phyloP scores from a whole-genome alignment of 2,113 vertebrate genomes.

The Pseudolaguvia tuberculata region DNA sequence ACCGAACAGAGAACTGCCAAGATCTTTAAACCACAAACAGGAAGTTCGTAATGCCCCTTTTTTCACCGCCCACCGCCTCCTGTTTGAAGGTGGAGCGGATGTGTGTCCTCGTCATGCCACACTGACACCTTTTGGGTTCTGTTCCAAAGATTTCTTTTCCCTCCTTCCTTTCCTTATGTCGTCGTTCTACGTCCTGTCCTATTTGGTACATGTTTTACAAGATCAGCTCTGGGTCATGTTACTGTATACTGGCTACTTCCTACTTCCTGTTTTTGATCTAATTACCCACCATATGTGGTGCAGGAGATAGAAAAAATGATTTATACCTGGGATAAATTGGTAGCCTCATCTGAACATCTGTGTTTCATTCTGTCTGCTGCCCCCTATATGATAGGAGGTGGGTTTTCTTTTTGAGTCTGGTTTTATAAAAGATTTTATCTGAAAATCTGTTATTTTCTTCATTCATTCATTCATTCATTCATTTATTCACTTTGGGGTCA shows the following conservation, averaged over 20 bases:
- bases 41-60: neutral
- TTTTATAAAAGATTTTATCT: too few species aligned
- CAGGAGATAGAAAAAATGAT: neutral
- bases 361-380: too few species aligned
- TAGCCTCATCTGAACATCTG: too few species aligned
- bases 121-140: constrained; percentile 4
- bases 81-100: constrained; percentile 19
- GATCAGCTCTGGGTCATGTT: neutral
- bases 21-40: constrained; percentile 21
- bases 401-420: too few species aligned
- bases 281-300: neutral
- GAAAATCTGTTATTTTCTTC: too few species aligned
- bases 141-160: constrained; percentile 1
- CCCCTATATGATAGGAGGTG: too few species aligned
- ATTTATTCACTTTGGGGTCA: too few species aligned
- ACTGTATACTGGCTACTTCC: neutral
- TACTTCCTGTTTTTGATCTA: constrained; percentile 16
- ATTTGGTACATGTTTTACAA: neutral
- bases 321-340: too few species aligned
- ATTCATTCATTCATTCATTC: too few species aligned
- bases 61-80: neutral
- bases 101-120: neutral
- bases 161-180: constrained; percentile 13
- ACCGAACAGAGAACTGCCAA: neutral
- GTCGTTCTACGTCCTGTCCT: constrained; percentile 19